Conservation (phyloP, 2,888 invertebrate species). For the Phragmatobia fuliginosa region DNA sequence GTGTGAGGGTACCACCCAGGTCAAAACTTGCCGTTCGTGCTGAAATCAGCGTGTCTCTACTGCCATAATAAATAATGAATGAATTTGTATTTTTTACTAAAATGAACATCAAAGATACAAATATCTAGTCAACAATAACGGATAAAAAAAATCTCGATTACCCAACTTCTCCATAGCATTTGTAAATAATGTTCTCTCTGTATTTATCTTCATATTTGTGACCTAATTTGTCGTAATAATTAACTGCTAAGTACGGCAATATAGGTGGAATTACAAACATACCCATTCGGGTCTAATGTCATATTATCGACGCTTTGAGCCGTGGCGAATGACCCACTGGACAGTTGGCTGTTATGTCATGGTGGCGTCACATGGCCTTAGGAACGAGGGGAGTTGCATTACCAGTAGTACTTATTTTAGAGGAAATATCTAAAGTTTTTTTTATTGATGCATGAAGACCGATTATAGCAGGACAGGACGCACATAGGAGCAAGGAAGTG, state of each 20-base stretch:
- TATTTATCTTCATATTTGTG: constrained; percentile 23
- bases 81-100: not conserved
- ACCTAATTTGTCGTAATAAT: constrained; percentile 41
- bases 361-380: constrained; percentile 28
- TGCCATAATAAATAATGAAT: too few relatives aligned
- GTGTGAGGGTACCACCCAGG: too few relatives aligned
- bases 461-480: not conserved
- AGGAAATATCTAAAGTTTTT: not conserved
- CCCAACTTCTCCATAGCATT: not conserved
- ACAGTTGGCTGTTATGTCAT: constrained; percentile 28
- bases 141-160: not conserved
- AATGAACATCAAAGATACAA: not conserved
- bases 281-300: constrained; percentile 34
- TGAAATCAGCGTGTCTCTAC: too few relatives aligned
- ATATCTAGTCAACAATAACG: not conserved
- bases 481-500: not conserved
- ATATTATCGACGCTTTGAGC: constrained; percentile 33
- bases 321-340: constrained; percentile 48
- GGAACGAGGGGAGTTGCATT: constrained; percentile 4
- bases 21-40: too few relatives aligned
- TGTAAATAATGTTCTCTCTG: not conserved
- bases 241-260: constrained; percentile 30
- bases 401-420: not conserved
- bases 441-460: not conserved
- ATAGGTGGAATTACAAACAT: constrained; percentile 5